These are phyloP conservation scores for Arvicanthis niloticus DNA, from an alignment of 2,113 vertebrate species.

Conservation along the genomic window DNA sequence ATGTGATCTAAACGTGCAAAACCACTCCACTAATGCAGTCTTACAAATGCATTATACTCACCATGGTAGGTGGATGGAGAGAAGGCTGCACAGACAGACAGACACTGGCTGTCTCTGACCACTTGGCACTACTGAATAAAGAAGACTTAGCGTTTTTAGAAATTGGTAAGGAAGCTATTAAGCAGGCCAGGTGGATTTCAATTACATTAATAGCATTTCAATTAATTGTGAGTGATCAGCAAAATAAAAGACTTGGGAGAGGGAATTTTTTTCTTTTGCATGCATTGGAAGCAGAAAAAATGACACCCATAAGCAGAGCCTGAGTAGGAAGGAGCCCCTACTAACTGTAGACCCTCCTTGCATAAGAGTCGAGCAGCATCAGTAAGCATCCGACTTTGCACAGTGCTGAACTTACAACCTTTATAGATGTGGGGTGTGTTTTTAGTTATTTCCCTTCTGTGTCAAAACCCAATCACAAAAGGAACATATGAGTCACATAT, in stretches of 20 bases:
- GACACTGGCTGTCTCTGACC: not conserved
- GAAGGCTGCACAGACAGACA: not conserved
- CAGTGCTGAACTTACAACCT: not conserved
- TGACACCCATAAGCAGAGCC: not conserved
- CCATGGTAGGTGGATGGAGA: not conserved
- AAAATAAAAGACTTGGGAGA: not conserved
- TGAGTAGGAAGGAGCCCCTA: not conserved
- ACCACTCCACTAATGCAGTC: not conserved
- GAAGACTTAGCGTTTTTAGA: constrained; percentile 6
- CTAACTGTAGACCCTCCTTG: not conserved
- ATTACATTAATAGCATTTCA: not conserved
- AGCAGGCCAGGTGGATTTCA: not conserved
- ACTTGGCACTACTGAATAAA: not conserved
- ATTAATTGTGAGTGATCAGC: not conserved
- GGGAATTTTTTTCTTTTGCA: not conserved
- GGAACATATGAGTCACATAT: not conserved
- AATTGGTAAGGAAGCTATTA: constrained; percentile 21
- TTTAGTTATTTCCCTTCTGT: constrained; percentile 26
- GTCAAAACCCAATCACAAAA: constrained; percentile 11
- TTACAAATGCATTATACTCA: not conserved
- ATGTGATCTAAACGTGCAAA: constrained; percentile 15
- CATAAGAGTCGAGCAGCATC: not conserved
- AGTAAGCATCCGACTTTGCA: not conserved
- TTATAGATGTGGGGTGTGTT: not conserved
- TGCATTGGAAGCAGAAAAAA: not conserved